phyloP scores from a whole-genome alignment of 1,140 invertebrate species.

The Euschistus heros region DNA sequence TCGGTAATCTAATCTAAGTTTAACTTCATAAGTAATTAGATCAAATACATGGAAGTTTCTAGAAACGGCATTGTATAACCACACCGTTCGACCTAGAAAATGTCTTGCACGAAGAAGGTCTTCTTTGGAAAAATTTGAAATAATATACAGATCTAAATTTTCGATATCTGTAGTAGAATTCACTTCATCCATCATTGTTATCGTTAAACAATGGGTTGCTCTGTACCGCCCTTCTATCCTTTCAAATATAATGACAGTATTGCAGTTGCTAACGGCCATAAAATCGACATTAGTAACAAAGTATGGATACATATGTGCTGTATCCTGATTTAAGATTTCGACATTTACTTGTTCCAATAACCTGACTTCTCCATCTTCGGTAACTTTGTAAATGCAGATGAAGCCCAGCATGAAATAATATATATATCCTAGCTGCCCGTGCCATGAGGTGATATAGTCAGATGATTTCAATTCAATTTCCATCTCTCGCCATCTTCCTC shows the following conservation, averaged over 20 bases:
- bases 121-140: constrained; percentile 1
- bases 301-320: not conserved
- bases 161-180: not conserved
- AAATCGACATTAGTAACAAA: not conserved
- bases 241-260: not conserved
- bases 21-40: not conserved
- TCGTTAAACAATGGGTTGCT: not conserved
- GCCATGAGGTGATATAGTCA: not conserved
- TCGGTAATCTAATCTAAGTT: not conserved
- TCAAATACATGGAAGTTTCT: constrained; percentile 5
- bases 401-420: not conserved
- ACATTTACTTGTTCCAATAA: constrained; percentile 1
- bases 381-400: not conserved
- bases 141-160: not conserved
- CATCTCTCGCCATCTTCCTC: not conserved
- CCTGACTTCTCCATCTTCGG: not conserved
- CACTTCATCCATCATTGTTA: not conserved
- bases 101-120: not conserved
- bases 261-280: constrained; percentile 5
- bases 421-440: not conserved
- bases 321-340: constrained; percentile 5
- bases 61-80: not conserved
- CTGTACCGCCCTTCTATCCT: not conserved
- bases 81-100: not conserved
- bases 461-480: constrained; percentile 1